Percentiles rank a stretch among this genome's conserved stretches.
phyloP scores from a whole-genome alignment of 1,140 invertebrate species.

The Helicorthomorpha holstii region DNA sequence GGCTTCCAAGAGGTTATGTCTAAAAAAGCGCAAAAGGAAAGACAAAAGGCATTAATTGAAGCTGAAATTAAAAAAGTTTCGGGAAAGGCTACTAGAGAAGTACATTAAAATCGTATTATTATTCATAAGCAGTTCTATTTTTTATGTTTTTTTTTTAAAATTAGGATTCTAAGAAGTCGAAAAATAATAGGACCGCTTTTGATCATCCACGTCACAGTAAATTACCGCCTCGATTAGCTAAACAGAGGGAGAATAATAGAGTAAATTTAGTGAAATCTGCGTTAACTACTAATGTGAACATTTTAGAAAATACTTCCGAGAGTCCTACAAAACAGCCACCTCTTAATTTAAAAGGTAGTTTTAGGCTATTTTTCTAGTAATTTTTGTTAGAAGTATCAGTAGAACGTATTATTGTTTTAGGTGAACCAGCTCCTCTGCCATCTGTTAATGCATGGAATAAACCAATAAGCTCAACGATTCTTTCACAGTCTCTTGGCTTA shows the following conservation, averaged over 20 bases:
- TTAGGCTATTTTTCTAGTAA: not conserved
- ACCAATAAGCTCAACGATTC: conserved; percentile 45
- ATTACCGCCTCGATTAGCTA: conserved; percentile 62
- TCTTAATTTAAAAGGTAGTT: not conserved
- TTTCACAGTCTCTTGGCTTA: conserved; percentile 12
- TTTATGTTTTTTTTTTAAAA: not conserved
- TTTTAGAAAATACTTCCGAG: not conserved
- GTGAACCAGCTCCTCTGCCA: conserved; percentile 38
- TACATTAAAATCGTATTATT: not conserved
- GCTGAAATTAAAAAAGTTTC: conserved; percentile 17
- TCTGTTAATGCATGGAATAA: conserved; percentile 70
- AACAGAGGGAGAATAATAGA: conserved; percentile 40
- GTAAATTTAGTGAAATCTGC: conserved; percentile 9
- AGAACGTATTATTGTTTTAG: not conserved
- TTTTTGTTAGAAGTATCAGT: not conserved
- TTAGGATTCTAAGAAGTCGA: conserved; percentile 2
- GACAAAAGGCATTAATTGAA: conserved; percentile 24
- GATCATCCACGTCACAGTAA: conserved; percentile 37
- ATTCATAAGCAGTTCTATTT: not conserved
- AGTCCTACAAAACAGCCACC: not conserved
- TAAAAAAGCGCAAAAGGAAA: conserved; percentile 41
- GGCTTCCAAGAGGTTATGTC: conserved; percentile 75
- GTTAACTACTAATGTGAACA: not conserved
- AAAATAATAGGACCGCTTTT: conserved; percentile 23
- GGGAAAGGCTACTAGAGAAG: conserved; percentile 4